Percentiles rank a stretch among this genome's conserved stretches.
These are phyloP conservation scores for Genyomyrus donnyi DNA, from an alignment of 2,113 vertebrate genomes.

Conservation along the genomic window DNA sequence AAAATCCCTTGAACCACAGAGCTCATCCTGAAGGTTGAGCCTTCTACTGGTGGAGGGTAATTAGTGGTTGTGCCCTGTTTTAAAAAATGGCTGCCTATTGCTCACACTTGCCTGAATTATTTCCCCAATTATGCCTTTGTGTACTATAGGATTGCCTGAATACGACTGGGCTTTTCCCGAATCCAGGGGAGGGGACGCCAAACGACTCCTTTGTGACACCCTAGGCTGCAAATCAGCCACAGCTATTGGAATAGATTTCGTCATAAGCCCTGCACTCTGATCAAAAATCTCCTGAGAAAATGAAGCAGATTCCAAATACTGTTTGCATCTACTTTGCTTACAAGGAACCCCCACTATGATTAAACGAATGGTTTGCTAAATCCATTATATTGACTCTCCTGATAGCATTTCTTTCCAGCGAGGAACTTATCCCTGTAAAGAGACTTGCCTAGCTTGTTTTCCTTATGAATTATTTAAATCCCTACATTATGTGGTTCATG, in stretches of 20 bases:
- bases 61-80: background rate
- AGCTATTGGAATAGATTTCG: background rate
- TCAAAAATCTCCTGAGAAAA: background rate
- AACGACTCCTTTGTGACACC: background rate
- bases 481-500: conserved; percentile 23
- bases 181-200: background rate
- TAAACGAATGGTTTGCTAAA: conserved; percentile 30
- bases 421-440: conserved; percentile 7
- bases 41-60: background rate
- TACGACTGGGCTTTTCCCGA: background rate
- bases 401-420: conserved; percentile 20
- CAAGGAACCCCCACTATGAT: conserved; percentile 21
- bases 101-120: background rate
- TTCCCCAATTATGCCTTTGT: background rate
- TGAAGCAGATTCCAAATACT: background rate
- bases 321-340: conserved; percentile 20
- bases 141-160: background rate
- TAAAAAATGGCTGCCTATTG: background rate
- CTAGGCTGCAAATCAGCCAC: background rate
- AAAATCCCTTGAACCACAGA: background rate
- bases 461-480: conserved; percentile 22
- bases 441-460: conserved; percentile 19
- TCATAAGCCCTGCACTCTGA: background rate
- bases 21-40: background rate
- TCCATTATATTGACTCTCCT: conserved; percentile 32